phyloP scores from a whole-genome alignment of 2,888 invertebrate genomes.

The Pyralis farinalis region DNA sequence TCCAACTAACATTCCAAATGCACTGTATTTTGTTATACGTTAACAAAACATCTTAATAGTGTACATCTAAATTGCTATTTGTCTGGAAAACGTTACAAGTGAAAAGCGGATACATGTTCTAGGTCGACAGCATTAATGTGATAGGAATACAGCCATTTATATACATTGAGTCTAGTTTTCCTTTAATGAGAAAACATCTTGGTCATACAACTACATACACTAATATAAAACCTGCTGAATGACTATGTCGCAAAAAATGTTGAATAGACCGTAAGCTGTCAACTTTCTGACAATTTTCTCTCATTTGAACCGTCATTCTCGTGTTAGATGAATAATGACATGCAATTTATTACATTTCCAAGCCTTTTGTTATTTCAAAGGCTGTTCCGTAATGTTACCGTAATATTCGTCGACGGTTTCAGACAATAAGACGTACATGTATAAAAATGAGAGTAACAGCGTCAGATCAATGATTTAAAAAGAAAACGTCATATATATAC shows the following conservation, averaged over 20 bases:
- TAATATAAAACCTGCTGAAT: conserved; percentile 3
- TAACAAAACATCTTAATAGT: conserved; percentile 1
- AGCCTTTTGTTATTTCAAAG: too few relatives aligned
- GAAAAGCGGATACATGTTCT: conserved; percentile 21
- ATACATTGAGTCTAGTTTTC: conserved; percentile 5
- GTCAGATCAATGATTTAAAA: background rate
- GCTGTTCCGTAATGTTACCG: too few relatives aligned
- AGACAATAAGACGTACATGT: too few relatives aligned
- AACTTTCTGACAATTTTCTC: too few relatives aligned
- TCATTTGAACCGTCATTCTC: too few relatives aligned
- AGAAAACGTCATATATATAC: background rate
- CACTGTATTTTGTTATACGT: background rate
- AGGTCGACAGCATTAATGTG: conserved; percentile 14
- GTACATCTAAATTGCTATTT: conserved; percentile 5
- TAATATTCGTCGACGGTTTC: too few relatives aligned
- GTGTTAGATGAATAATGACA: too few relatives aligned
- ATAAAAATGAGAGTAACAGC: background rate
- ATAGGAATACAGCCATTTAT: conserved; percentile 5
- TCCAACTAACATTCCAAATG: too few relatives aligned
- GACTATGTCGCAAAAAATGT: conserved; percentile 4
- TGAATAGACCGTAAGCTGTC: background rate
- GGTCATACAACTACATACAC: background rate
- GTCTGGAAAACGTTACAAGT: conserved; percentile 20
- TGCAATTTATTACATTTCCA: too few relatives aligned
- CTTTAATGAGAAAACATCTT: conserved; percentile 7